phyloP scores from a whole-genome alignment of 2,888 invertebrate genomes.

The Cephonodes hylas region DNA sequence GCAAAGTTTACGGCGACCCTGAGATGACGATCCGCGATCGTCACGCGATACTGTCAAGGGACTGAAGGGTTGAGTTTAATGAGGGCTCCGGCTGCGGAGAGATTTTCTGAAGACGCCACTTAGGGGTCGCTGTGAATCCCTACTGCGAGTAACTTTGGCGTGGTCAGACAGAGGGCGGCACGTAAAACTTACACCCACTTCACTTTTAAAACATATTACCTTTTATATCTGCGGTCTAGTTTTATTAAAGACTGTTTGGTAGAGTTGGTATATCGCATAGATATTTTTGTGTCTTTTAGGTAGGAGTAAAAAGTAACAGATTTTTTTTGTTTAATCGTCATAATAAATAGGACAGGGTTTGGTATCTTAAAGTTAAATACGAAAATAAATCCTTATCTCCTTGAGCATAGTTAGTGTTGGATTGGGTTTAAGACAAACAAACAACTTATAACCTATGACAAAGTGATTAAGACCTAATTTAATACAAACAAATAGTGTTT shows the following conservation, averaged over 20 bases:
- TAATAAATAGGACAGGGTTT: too few relatives aligned
- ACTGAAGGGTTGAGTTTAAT: constrained; percentile 52
- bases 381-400: too few relatives aligned
- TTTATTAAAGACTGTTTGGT: not conserved
- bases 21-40: constrained; percentile 36
- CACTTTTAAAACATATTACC: not conserved
- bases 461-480: too few relatives aligned
- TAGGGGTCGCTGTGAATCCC: constrained; percentile 21
- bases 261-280: too few relatives aligned
- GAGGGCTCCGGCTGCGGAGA: constrained; percentile 40
- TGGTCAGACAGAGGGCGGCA: constrained; percentile 2
- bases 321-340: too few relatives aligned
- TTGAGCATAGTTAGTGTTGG: too few relatives aligned
- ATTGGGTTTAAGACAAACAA: too few relatives aligned
- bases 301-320: too few relatives aligned
- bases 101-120: constrained; percentile 36
- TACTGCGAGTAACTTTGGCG: constrained; percentile 12
- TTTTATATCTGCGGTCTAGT: not conserved
- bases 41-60: constrained; percentile 50
- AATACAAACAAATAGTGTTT: too few relatives aligned
- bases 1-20: constrained; percentile 15
- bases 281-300: too few relatives aligned
- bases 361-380: too few relatives aligned
- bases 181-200: constrained; percentile 1
- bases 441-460: too few relatives aligned